phyloP scores from a whole-genome alignment of 2,888 invertebrate genomes.

The Cataglyphis albicans region DNA sequence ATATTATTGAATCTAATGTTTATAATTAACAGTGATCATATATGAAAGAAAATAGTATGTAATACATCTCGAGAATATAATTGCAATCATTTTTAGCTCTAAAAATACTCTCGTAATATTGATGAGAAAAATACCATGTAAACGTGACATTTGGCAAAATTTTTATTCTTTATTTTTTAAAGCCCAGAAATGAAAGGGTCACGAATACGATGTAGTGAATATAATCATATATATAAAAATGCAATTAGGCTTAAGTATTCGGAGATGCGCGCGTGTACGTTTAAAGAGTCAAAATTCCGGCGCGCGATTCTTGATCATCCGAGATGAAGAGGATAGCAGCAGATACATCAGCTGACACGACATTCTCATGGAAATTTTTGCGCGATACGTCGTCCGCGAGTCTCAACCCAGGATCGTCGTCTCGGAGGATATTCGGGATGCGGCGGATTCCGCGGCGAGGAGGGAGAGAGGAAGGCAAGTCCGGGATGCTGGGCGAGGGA shows the following conservation, averaged over 20 bases:
- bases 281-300: conserved; percentile 32
- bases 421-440: conserved; percentile 45
- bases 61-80: neutral
- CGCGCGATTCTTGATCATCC: conserved; percentile 39
- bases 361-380: conserved; percentile 70
- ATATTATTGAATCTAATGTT: neutral
- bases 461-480: conserved; percentile 23
- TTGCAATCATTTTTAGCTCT: neutral
- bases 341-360: conserved; percentile 27
- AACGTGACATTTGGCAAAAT: neutral
- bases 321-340: conserved; percentile 13
- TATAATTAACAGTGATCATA: neutral
- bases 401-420: conserved; percentile 58
- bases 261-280: neutral
- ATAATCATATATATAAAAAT: neutral
- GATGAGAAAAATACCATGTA: neutral
- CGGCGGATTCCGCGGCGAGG: conserved; percentile 26
- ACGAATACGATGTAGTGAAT: neutral
- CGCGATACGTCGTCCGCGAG: conserved; percentile 45
- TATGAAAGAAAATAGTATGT: neutral
- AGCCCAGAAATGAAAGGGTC: neutral
- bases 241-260: conserved; percentile 24
- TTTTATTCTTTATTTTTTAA: neutral
- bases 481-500: conserved; percentile 13
- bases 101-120: neutral